These are phyloP conservation scores for Pollimyrus isidori DNA, from an alignment of 2,113 vertebrate species.

Conservation along the genomic window DNA sequence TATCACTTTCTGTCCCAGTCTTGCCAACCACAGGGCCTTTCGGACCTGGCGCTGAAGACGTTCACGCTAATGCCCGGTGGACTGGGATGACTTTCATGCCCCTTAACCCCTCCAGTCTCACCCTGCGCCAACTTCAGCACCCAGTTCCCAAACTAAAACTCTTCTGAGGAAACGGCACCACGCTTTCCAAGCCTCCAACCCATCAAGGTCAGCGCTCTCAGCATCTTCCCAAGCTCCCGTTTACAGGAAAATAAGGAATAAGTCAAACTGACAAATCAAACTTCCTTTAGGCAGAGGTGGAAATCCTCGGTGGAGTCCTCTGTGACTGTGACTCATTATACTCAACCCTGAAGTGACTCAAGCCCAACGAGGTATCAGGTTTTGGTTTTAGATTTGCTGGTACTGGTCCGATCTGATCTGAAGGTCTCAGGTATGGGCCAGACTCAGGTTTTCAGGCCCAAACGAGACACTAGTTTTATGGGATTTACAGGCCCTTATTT, in stretches of 20 bases:
- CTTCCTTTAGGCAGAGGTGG: neutral
- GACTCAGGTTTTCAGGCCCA: neutral
- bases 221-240: neutral
- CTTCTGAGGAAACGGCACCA: too few relatives aligned
- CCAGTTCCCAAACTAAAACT: too few relatives aligned
- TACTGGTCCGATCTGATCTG: neutral
- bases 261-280: neutral
- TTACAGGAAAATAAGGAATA: too few relatives aligned
- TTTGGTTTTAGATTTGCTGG: neutral
- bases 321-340: too few relatives aligned
- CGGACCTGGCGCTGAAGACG: neutral
- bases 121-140: too few relatives aligned
- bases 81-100: too few relatives aligned
- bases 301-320: too few relatives aligned
- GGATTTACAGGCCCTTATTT: neutral
- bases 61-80: too few relatives aligned
- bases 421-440: neutral
- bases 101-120: too few relatives aligned
- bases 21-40: neutral
- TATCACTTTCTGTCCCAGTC: neutral
- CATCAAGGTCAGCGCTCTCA: neutral
- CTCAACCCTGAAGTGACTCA: too few relatives aligned
- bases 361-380: too few relatives aligned
- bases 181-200: neutral
- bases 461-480: neutral